Base-by-base conservation (phyloP, 2,888 invertebrate species). In the Escarpia spicata region DNA sequence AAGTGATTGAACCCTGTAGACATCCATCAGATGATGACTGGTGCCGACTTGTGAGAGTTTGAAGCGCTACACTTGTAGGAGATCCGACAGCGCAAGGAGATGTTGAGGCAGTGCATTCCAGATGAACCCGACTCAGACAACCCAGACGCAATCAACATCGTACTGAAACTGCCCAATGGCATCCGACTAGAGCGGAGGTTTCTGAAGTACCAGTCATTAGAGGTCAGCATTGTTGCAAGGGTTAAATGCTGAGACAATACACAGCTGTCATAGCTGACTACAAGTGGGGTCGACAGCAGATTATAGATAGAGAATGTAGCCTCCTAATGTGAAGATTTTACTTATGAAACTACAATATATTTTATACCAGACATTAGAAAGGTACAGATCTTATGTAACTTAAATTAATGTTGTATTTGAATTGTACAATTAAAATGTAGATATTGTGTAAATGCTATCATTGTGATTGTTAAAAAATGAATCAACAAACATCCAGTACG, bases 121-220 rank as follows among this genome's bases (percentile, higher is more conserved):
- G 95, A 92, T 31, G 99, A 99, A 96, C 99, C 99, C 6, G 97
- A 97, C 94, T 95, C 97, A n/a, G 97, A 97, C 92, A 96, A 97
- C 95, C 97, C 97, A 1, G 97, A 98, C 95, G 97, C 98, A 0
- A 97, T 99, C 93, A 98, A 98, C 95, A 97, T 99, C 94, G 98
- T 99, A 92, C 98, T 99, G 95, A 99, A 99, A 95, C 97, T 99
- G 95, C 99, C 99, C 9, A 97, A 98, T 95, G 99, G 99, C 92
- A 97, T 98, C 93, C 97, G 99, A 19, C 97, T 99, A 94, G 98
- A 99, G 95, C 97, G 99, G 93, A 97, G 99, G 95, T 99, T 99
- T 97, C 97, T 98, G 43, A 97, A 97, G 96, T 97, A 97, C 89
- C 97, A 99, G 96, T 98, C 98, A 1, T 91, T 94, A n/a, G 92